Conservation (phyloP, 2,113 vertebrate species). For the Chaetura pelagica region DNA sequence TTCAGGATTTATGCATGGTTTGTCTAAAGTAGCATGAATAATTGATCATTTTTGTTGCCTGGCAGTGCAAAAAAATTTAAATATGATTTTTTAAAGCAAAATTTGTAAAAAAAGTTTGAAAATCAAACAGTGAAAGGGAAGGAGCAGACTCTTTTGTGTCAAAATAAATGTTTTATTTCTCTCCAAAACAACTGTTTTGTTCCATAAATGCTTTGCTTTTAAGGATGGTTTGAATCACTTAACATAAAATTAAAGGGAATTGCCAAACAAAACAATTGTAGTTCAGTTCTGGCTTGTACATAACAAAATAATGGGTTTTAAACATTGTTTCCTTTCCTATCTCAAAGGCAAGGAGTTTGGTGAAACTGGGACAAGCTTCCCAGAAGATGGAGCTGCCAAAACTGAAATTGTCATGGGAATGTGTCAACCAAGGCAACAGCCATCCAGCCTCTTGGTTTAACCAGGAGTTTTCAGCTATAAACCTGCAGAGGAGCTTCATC, state of each 20-base stretch:
- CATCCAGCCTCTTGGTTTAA: background rate
- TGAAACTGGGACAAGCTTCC: background rate
- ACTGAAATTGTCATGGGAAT: background rate
- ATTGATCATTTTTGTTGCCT: constrained; percentile 53
- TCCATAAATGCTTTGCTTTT: constrained; percentile 45
- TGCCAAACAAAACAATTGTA: constrained; percentile 30
- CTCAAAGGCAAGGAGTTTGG: background rate
- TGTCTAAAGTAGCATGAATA: constrained; percentile 24
- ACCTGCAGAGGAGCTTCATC: background rate
- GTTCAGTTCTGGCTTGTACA: constrained; percentile 33
- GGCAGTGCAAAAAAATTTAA: background rate
- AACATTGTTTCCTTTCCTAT: background rate
- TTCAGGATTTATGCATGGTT: constrained; percentile 1
- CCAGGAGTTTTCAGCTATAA: background rate
- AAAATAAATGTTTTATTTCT: constrained; percentile 52
- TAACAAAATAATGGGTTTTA: background rate
- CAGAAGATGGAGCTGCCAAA: background rate
- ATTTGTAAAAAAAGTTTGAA: background rate
- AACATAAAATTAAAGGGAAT: constrained; percentile 56
- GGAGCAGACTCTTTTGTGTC: constrained; percentile 14
- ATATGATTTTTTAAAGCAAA: background rate
- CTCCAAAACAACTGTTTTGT: constrained; percentile 43
- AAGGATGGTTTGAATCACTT: constrained; percentile 36
- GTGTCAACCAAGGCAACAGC: background rate
- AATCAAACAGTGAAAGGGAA: constrained; percentile 29